Conservation (phyloP, 2,113 vertebrate genomes). For the Protobothrops mucrosquamatus region DNA sequence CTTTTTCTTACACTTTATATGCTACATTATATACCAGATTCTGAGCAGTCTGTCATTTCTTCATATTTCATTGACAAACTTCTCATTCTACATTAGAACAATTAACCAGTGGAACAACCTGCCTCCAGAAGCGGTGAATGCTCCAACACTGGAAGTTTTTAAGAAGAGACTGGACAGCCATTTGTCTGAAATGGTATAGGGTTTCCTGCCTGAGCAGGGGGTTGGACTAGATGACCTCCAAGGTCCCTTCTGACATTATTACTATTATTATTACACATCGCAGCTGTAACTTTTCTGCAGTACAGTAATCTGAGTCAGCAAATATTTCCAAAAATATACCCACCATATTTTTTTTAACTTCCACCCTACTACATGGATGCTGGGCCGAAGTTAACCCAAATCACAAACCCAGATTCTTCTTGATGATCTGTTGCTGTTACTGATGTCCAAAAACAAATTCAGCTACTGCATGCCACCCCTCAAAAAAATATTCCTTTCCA, state of each 20-base stretch:
- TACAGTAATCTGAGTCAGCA: not conserved
- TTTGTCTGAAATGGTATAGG: too few relatives aligned
- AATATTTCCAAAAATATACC: not conserved
- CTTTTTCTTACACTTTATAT: not conserved
- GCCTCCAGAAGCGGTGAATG: too few relatives aligned
- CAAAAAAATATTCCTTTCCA: not conserved
- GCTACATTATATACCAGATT: not conserved
- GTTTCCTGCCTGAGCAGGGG: too few relatives aligned
- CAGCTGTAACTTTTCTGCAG: not conserved
- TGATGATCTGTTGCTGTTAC: not conserved
- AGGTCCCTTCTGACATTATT: too few relatives aligned
- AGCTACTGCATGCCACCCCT: too few relatives aligned
- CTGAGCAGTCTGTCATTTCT: not conserved
- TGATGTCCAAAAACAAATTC: not conserved
- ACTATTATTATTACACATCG: not conserved
- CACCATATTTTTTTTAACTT: not conserved
- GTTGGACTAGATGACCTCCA: too few relatives aligned
- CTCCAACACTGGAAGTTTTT: too few relatives aligned
- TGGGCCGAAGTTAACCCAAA: not conserved
- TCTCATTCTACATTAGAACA: not conserved
- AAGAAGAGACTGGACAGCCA: too few relatives aligned
- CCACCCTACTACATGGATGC: too few relatives aligned
- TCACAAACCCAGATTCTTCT: not conserved
- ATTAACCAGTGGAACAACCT: too few relatives aligned
- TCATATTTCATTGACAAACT: not conserved